Percentiles rank a stretch among this genome's conserved stretches.
Conservation (phyloP, 2,113 vertebrate species). For the Rhinopithecus roxellana region DNA sequence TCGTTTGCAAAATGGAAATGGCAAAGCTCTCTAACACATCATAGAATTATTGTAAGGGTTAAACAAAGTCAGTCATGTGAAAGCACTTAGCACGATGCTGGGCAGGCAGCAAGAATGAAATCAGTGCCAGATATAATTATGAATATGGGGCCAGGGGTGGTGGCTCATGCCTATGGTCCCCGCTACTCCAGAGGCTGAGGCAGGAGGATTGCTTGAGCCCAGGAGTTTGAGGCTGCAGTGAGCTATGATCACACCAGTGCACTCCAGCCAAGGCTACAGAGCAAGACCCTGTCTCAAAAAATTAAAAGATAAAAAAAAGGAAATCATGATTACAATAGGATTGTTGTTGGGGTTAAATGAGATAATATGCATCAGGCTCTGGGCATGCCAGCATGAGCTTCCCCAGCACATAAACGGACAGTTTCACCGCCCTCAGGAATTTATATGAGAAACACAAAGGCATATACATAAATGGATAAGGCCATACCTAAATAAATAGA, state of each 20-base stretch:
- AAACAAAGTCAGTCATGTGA: rapidly evolving
- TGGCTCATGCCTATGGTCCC: too few species aligned
- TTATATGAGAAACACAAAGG: neutral
- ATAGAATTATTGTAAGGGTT: rapidly evolving
- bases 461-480: neutral
- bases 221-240: too few species aligned
- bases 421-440: neutral
- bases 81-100: neutral
- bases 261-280: too few species aligned
- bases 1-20: neutral
- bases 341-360: neutral
- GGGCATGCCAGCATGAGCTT: too few species aligned
- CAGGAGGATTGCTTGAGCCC: too few species aligned
- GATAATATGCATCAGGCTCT: rapidly evolving
- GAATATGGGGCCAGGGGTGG: too few species aligned
- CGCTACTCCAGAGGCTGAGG: too few species aligned
- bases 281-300: too few species aligned
- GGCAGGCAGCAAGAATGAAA: neutral
- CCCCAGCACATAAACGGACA: neutral
- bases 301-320: too few species aligned
- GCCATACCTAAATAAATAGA: neutral
- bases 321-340: rapidly evolving
- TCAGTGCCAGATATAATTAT: rapidly evolving
- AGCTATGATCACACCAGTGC: too few species aligned
- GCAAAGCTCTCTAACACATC: too few species aligned